Evolutionary conservation across 2,113 vertebrate genomes (phyloP).

Genomic region (Glareola pratincola): DNA sequence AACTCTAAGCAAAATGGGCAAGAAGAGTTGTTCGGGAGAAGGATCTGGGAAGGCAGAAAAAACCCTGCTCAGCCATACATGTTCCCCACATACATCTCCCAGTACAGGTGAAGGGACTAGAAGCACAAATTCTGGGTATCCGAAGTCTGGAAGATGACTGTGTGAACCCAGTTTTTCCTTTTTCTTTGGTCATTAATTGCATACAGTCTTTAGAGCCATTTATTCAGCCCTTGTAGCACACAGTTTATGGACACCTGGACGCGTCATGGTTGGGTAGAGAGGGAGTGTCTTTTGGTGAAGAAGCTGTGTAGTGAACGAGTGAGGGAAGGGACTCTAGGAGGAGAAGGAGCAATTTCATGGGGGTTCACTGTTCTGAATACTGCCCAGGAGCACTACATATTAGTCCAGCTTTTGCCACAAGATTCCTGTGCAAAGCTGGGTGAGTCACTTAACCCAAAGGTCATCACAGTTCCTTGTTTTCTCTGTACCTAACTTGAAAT

Average conservation of each 20-base stretch:
- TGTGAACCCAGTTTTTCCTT: background rate
- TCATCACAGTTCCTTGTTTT: background rate
- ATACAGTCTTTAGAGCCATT: background rate
- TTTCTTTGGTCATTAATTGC: background rate
- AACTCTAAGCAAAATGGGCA: background rate
- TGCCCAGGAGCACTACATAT: background rate
- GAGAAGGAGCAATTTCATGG: background rate
- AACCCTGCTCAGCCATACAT: rapidly evolving
- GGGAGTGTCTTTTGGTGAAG: background rate
- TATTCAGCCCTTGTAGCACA: background rate
- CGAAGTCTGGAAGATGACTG: background rate
- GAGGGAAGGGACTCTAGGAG: background rate
- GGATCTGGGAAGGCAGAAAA: background rate
- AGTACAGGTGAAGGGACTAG: background rate
- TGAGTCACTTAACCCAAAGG: background rate
- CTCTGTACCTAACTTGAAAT: background rate
- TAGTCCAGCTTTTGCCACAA: background rate
- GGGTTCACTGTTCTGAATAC: background rate
- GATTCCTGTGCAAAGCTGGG: background rate
- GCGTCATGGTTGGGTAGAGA: background rate
- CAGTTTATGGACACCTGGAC: background rate
- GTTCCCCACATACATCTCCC: background rate
- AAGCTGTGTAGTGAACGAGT: background rate
- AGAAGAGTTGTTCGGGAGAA: background rate
- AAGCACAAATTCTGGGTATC: background rate